These are phyloP conservation scores for Diadromus collaris DNA, from an alignment of 2,888 invertebrate species.

Conservation along the genomic window DNA sequence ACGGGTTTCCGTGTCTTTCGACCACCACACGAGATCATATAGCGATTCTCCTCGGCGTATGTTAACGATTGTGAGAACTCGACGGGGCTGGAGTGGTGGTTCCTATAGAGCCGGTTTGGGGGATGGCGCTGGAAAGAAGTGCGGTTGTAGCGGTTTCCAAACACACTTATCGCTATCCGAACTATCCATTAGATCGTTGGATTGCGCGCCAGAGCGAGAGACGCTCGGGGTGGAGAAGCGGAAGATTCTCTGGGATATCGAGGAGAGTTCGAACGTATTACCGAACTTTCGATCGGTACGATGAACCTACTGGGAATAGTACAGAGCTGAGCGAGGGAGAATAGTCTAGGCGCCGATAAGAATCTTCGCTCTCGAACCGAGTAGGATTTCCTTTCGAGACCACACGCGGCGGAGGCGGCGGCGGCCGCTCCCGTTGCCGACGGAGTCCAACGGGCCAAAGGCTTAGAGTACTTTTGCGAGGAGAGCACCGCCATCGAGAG, in stretches of 20 bases:
- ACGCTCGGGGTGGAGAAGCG: constrained; percentile 26
- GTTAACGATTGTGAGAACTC: constrained; percentile 37
- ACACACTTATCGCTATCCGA: constrained; percentile 59
- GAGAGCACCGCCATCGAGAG: constrained; percentile 52
- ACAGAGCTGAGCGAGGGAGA: constrained; percentile 50
- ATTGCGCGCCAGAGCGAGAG: constrained; percentile 41
- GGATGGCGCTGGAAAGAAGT: constrained; percentile 45
- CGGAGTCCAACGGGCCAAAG: constrained; percentile 43
- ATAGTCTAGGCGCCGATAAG: constrained; percentile 60
- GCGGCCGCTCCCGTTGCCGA: neutral
- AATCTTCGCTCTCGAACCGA: constrained; percentile 57
- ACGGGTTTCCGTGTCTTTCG: neutral
- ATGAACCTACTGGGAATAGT: constrained; percentile 58
- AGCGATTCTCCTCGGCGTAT: neutral
- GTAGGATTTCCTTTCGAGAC: constrained; percentile 54
- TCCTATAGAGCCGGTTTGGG: constrained; percentile 39
- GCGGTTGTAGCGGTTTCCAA: constrained; percentile 58
- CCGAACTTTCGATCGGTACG: constrained; percentile 61
- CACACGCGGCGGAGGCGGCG: constrained; percentile 7
- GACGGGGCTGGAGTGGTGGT: constrained; percentile 14
- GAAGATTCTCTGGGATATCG: constrained; percentile 54
- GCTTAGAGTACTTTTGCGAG: constrained; percentile 59
- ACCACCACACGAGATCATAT: neutral
- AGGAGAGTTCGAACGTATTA: constrained; percentile 59
- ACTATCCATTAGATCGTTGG: constrained; percentile 59